Evolutionary conservation across 2,797 vertebrate genomes (phyloP), one percentile per base, ranked within the genome.

Genomic region (Paratrypauchen microcephalus): DNA sequence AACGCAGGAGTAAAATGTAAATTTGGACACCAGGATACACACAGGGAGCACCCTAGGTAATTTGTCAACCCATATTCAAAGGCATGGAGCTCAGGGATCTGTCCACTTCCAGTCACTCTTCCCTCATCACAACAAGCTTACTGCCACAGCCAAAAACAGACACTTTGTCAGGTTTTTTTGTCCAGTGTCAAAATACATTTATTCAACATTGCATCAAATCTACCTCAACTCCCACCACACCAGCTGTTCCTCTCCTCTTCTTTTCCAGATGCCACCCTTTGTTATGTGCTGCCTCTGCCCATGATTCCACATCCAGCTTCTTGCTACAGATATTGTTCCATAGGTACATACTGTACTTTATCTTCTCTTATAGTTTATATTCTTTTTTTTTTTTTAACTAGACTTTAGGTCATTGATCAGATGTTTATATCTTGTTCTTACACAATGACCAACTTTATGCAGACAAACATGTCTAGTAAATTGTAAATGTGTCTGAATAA

Each of bases 111-210:
- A 60, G 19, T 36, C 18, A 58, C 57, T 24, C 70, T 74, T 83
- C 67, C 74, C 78, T 81, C 67, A 8, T 36, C 63, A 70, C 75
- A 81, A 72, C 71, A 15, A 68, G 77, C 79, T 85, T 88, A 83
- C 88, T 87, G 74, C 78, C 77, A 81, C 85, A 86, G 85, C 85
- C 83, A 82, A 73, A 73, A 79, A 85, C 79, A 78, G 75, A 85
- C 75, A 77, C 63, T 71, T 75, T 87, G 75, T 75, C 78, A 79
- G 41, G 12, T 45, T 70, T 74, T 86, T 76, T 73, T 82, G 76
- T 86, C 75, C 66, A 41, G 67, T 81, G 81, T 86, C 79, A 65
- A 79, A 82, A 81, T 78, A 69, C 73, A 81, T 87, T 85, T 81
- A 80, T 82, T 77, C 80, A 76, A 69, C 50, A 54, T 66, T 30